A percentile compares a stretch with the other conserved stretches of the same genome.
Evolutionary conservation across 1,140 invertebrate genomes (phyloP).

Genomic region (Magallana gigas): DNA sequence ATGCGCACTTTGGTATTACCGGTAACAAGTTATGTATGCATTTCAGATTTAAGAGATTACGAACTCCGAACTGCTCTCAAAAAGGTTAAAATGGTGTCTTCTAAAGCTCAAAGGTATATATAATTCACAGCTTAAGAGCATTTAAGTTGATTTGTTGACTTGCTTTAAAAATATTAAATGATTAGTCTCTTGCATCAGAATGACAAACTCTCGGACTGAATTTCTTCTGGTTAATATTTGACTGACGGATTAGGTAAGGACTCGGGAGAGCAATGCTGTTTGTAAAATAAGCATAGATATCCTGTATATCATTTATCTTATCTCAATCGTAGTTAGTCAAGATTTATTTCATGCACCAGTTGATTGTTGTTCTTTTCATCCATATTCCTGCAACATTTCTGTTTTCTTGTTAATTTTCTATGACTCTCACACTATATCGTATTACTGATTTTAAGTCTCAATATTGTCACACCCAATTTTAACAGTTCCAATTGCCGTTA

Average conservation of each 20-base stretch:
- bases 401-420: not conserved
- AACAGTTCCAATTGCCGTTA: not conserved
- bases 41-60: slow-evolving; percentile 35
- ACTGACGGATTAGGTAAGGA: not conserved
- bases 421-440: slow-evolving; percentile 20
- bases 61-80: slow-evolving; percentile 3
- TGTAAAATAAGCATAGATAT: not conserved
- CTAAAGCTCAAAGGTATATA: slow-evolving; percentile 18
- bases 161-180: slow-evolving; percentile 9
- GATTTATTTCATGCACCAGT: no score
- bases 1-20: not conserved
- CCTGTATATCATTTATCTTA: not conserved
- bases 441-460: not conserved
- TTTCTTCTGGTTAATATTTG: not conserved
- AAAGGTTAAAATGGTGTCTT: slow-evolving; percentile 24
- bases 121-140: slow-evolving; percentile 31
- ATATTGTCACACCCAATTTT: slow-evolving; percentile 21
- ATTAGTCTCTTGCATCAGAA: slow-evolving; percentile 26
- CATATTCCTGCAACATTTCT: not conserved
- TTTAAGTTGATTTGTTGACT: slow-evolving; percentile 24
- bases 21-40: slow-evolving; percentile 16
- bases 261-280: not conserved
- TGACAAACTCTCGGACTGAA: slow-evolving; percentile 16
- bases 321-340: no score
- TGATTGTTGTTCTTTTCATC: no score